Evolutionary conservation across 2,113 vertebrate genomes (phyloP).

Genomic region (Clinocottus analis): DNA sequence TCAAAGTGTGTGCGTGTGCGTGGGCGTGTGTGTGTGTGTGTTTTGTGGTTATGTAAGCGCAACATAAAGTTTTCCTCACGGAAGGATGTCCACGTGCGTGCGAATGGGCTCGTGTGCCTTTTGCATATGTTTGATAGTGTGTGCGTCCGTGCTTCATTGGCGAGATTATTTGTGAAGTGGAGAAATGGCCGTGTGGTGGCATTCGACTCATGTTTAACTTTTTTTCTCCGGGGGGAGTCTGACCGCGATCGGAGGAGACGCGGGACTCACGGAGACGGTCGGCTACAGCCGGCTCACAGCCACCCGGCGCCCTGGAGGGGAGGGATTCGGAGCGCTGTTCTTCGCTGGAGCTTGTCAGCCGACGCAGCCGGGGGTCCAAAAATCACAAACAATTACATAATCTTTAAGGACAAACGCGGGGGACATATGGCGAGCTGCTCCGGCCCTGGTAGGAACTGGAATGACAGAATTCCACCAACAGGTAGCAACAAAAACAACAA

Average conservation of each 20-base stretch:
- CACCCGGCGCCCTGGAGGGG: conserved; percentile 53
- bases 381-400: conserved; percentile 61
- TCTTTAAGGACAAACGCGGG: conserved; percentile 11
- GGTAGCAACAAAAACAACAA: not conserved
- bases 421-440: not conserved
- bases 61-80: not conserved
- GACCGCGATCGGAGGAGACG: conserved; percentile 60
- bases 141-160: too few relatives aligned
- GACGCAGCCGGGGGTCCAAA: conserved; percentile 43
- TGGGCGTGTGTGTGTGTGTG: too few relatives aligned
- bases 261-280: conserved; percentile 57
- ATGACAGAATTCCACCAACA: conserved; percentile 14
- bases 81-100: not conserved
- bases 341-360: conserved; percentile 52
- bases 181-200: conserved; percentile 9
- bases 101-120: conserved; percentile 10
- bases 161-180: not conserved
- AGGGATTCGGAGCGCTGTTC: conserved; percentile 46
- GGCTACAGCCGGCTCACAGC: conserved; percentile 51
- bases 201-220: conserved; percentile 4
- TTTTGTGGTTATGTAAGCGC: conserved; percentile 12
- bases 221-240: conserved; percentile 12
- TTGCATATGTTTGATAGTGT: not conserved
- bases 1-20: conserved; percentile 48
- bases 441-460: conserved; percentile 1